Percentiles rank a stretch among this genome's conserved stretches.
These are phyloP conservation scores for Hypomecis atomaria DNA, from an alignment of 2,888 invertebrate genomes.

Conservation along the genomic window DNA sequence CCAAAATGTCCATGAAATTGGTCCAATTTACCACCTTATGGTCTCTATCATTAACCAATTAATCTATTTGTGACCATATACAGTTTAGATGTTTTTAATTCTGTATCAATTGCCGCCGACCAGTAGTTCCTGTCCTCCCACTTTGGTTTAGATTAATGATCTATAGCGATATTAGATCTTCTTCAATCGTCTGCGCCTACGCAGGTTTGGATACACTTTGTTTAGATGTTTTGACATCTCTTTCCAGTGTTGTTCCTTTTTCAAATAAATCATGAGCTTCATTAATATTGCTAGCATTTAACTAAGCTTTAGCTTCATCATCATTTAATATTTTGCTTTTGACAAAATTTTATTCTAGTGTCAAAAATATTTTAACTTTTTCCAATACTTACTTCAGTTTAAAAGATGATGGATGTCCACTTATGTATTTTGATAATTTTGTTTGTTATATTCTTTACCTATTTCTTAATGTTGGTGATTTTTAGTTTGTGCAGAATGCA, in stretches of 20 bases:
- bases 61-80: conserved; percentile 46
- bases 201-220: conserved; percentile 3
- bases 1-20: conserved; percentile 48
- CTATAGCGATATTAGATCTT: conserved; percentile 21
- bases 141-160: conserved; percentile 30
- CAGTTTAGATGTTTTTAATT: conserved; percentile 43
- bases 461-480: conserved; percentile 29
- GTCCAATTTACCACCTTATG: conserved; percentile 44
- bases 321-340: not conserved
- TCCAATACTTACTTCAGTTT: not conserved
- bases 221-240: conserved; percentile 17
- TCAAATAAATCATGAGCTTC: not conserved
- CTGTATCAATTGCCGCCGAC: conserved; percentile 28
- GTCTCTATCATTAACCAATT: conserved; percentile 51
- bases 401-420: conserved; percentile 28
- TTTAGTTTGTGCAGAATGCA: conserved; percentile 28
- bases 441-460: conserved; percentile 29
- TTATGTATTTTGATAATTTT: conserved; percentile 31
- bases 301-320: not conserved
- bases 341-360: too few species aligned
- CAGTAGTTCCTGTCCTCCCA: conserved; percentile 40
- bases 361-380: not conserved
- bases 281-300: not conserved
- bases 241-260: conserved; percentile 15
- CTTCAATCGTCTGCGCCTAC: conserved; percentile 22